A percentile compares a stretch with the other conserved stretches of the same genome.
Conservation (phyloP, 2,888 invertebrate genomes). For the Eupeodes luniger region DNA sequence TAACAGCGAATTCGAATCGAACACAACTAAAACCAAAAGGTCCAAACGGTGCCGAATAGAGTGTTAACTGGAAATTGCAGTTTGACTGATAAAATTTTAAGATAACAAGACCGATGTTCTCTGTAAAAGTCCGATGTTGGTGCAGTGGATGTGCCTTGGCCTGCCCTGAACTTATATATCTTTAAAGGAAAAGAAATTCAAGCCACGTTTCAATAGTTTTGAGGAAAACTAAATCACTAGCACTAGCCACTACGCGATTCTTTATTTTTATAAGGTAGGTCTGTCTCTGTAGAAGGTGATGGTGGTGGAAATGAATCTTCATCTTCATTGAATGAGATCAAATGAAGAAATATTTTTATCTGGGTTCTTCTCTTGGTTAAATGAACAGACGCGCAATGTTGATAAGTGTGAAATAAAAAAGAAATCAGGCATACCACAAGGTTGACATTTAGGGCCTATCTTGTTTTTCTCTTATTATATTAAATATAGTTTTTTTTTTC, state of each 20-base stretch:
- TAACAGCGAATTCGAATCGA: not conserved
- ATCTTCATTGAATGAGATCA: constrained; percentile 17
- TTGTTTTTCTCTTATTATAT: not conserved
- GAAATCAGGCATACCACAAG: too few species aligned
- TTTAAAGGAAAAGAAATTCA: constrained; percentile 57
- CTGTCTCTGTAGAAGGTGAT: not conserved
- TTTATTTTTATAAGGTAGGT: not conserved
- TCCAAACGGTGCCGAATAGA: constrained; percentile 18
- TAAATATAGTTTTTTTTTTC: too few species aligned
- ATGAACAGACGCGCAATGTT: not conserved
- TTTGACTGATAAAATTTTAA: constrained; percentile 72
- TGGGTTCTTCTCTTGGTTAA: constrained; percentile 12
- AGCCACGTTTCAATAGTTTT: not conserved
- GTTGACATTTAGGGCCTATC: not conserved
- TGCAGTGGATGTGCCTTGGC: not conserved
- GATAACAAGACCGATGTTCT: constrained; percentile 25
- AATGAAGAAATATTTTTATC: constrained; percentile 17
- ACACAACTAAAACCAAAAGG: not conserved
- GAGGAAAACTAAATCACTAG: constrained; percentile 37
- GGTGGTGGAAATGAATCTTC: too few species aligned
- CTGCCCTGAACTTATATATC: constrained; percentile 21
- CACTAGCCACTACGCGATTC: not conserved
- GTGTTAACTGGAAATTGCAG: constrained; percentile 69
- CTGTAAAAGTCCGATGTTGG: not conserved
- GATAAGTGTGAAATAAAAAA: not conserved